Conservation (phyloP, 2,797 vertebrate species). For the Tinamus major region DNA sequence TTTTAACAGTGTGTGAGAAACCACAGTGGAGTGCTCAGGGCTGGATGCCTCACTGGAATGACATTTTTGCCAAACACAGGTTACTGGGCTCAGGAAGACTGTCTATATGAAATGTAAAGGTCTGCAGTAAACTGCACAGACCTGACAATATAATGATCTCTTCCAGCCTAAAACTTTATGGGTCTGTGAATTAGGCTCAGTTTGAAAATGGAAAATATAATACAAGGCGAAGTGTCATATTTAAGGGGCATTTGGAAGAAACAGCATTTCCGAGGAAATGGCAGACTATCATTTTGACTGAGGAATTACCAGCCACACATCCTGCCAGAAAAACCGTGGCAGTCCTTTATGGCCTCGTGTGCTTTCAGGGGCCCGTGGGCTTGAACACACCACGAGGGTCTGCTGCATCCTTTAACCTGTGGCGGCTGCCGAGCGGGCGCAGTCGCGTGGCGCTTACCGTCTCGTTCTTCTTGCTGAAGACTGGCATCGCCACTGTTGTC, state of each 20-base stretch:
- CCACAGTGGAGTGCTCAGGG: neutral
- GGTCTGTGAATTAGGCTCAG: neutral
- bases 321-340: neutral
- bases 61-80: neutral
- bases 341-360: neutral
- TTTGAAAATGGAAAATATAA: neutral
- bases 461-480: constrained; percentile 97
- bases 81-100: neutral
- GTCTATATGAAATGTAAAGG: neutral
- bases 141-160: constrained; percentile 19
- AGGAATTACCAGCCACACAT: neutral
- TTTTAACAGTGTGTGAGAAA: neutral
- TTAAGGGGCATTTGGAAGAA: neutral
- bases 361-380: neutral
- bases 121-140: neutral
- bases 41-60: neutral
- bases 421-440: neutral
- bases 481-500: constrained; percentile 97
- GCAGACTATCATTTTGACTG: neutral
- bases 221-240: neutral
- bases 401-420: neutral
- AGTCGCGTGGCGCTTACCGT: constrained; percentile 82
- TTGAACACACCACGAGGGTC: neutral
- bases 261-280: neutral
- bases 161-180: neutral